Base-by-base conservation (phyloP, 2,113 vertebrate species). In the Halichoerus grypus region DNA sequence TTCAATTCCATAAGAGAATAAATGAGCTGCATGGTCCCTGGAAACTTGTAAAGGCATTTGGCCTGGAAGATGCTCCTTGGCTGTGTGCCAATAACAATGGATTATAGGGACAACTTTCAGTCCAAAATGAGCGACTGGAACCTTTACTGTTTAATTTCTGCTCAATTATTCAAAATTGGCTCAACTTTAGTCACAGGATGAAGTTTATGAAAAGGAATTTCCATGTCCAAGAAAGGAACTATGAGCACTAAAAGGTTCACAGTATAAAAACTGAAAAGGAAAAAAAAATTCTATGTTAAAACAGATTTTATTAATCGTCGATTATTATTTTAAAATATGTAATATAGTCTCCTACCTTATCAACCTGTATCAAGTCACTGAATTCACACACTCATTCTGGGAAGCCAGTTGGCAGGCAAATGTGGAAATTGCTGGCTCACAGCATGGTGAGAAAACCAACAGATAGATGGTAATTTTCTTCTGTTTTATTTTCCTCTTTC, bases 401-500 rank as follows among this genome's bases (percentile, higher is more conserved):
- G 98, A 98, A 98, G 96, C 97, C 86, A 51, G 84, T 97, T 98
- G 97, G 98, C 98, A 98, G 95, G 97, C 88, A 97, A 95, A 74
- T 65, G 81, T 96, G 95, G 97, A 98, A 98, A 97, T 92, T 94
- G 86, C 97, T 98, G 98, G 97, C 91, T 98, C 97, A 97, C 51
- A 97, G 91, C 91, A 89, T 92, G 84, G 98, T 87, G 95, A 97
- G 97, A 96, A 97, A 98, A 97, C 96, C 77, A 87, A 86, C 85
- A 98, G 98, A 97, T 92, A 81, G 94, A 95, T 95, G 97, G 42
- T 4, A 39, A 36, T 67, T 91, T 72, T 95, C 26, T 61, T 33
- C 49, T 63, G 2, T 61, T 49, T 57, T n/a, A 19, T 93, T 85
- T 76, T 79, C 55, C 12, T 61, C 22, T 72, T 71, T 91, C 19